Base-by-base conservation (phyloP, 2,797 vertebrate genomes). In the Poecile montanus region DNA sequence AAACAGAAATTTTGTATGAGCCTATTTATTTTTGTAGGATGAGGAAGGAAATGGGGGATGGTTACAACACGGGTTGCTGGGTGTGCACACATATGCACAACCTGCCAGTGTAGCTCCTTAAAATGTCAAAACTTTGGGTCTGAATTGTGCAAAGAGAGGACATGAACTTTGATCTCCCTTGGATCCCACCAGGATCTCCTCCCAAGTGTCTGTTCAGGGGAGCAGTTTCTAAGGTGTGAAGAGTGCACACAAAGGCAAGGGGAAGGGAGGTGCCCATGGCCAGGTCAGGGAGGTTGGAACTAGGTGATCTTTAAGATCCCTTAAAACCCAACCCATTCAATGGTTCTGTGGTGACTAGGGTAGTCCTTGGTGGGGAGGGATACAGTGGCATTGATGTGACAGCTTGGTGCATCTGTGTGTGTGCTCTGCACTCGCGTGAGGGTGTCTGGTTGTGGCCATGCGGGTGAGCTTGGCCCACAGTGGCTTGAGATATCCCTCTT, bases 71-170 rank as follows among this genome's bases (percentile, higher is more conserved):
- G 13, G 26, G 4, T 26, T 92, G 3, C 2, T 16, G 6, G 7
- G 10, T 6, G 2, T 8, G 2, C 14, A 11, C 20, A 62, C 13
- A 3, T 6, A 7, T 5, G 13, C 19, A 30, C 26, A 66, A 3
- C 8, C 44, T 53, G 70, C 20, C 4, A 10, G n/a, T 29, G 12
- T 13, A 42, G 29, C 21, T 66, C 29, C 42, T 57, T 63, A 70
- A 54, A 58, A 34, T 12, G 8, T 45, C 32, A 71, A 58, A 66
- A 42, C 4, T 56, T 56, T 29, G 36, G 6, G 12, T 42, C 32
- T 29, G 48, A 48, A 38, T 16, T 40, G 9, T 38, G 32, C 71
- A 38, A 34, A 50, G 21, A 53, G 6, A 44, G 18, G 30, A 38
- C 5, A 4, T 62, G 45, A 83, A 47, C n/a, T 32, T 65, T 12